phyloP scores from a whole-genome alignment of 1,140 invertebrate species.

The Zaprionus africanus region DNA sequence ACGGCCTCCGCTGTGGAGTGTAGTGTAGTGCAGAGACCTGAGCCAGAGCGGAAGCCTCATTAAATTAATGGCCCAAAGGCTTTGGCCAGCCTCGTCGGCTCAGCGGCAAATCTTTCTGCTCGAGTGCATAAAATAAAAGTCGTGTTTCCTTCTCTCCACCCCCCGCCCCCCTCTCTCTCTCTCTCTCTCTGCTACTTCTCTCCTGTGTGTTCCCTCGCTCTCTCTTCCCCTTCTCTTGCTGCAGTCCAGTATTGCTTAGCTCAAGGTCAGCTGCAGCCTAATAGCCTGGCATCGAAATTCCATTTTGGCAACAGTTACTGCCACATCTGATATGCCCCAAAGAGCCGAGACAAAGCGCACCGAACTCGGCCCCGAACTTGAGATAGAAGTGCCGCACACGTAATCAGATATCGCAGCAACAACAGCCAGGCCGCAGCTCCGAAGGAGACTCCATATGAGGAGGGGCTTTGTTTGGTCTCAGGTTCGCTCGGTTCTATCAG shows the following conservation, averaged over 20 bases:
- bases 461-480: slow-evolving; percentile 36
- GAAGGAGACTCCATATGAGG: slow-evolving; percentile 60
- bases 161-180: too few relatives aligned
- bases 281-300: slow-evolving; percentile 19
- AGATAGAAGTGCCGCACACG: slow-evolving; percentile 59
- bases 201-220: not conserved
- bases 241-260: slow-evolving; percentile 9
- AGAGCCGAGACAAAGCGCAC: slow-evolving; percentile 26
- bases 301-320: slow-evolving; percentile 35
- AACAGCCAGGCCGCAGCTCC: slow-evolving; percentile 34
- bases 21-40: not conserved
- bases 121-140: slow-evolving; percentile 17
- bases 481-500: slow-evolving; percentile 48
- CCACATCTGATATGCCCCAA: slow-evolving; percentile 50
- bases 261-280: slow-evolving; percentile 46
- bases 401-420: slow-evolving; percentile 72
- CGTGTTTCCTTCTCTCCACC: not conserved
- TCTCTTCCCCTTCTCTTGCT: not conserved
- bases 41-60: slow-evolving; percentile 43
- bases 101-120: slow-evolving; percentile 6
- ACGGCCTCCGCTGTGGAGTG: not conserved
- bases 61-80: slow-evolving; percentile 37
- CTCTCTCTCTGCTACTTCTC: not conserved
- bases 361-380: slow-evolving; percentile 35
- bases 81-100: not conserved